phyloP scores from a whole-genome alignment of 1,140 invertebrate genomes.

The Elymnias hypermnestra region DNA sequence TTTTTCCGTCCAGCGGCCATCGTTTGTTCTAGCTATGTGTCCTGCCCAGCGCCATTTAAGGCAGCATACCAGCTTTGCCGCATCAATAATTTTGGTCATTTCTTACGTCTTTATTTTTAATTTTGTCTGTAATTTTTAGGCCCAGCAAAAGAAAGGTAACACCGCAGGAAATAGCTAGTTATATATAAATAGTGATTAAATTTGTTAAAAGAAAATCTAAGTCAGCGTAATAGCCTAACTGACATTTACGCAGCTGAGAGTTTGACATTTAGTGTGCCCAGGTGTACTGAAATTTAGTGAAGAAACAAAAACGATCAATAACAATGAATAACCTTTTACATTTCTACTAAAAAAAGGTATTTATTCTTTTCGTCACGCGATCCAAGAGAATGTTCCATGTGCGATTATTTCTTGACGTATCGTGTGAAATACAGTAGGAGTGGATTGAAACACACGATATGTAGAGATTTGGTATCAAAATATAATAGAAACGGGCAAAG shows the following conservation, averaged over 20 bases:
- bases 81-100: no score
- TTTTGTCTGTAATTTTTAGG: no score
- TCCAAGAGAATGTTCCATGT: constrained; percentile 19
- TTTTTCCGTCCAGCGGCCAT: no score
- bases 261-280: constrained; percentile 48
- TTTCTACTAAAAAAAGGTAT: constrained; percentile 36
- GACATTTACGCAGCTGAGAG: constrained; percentile 58
- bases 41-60: no score
- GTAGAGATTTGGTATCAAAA: constrained; percentile 17
- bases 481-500: background rate
- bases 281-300: constrained; percentile 28
- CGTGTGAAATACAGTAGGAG: constrained; percentile 7
- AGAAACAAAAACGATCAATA: constrained; percentile 45
- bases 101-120: no score
- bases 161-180: background rate
- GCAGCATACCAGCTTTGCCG: no score
- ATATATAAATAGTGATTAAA: background rate
- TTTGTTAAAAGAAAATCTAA: constrained; percentile 3
- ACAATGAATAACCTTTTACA: constrained; percentile 60
- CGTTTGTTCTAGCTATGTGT: no score
- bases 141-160: no score
- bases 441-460: constrained; percentile 9
- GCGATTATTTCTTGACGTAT: constrained; percentile 19
- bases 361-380: constrained; percentile 43
- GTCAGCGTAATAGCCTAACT: constrained; percentile 16